Percentiles rank a stretch among this genome's conserved stretches.
Evolutionary conservation across 2,113 vertebrate genomes (phyloP).

Genomic region (Brienomyrus longianalis): DNA sequence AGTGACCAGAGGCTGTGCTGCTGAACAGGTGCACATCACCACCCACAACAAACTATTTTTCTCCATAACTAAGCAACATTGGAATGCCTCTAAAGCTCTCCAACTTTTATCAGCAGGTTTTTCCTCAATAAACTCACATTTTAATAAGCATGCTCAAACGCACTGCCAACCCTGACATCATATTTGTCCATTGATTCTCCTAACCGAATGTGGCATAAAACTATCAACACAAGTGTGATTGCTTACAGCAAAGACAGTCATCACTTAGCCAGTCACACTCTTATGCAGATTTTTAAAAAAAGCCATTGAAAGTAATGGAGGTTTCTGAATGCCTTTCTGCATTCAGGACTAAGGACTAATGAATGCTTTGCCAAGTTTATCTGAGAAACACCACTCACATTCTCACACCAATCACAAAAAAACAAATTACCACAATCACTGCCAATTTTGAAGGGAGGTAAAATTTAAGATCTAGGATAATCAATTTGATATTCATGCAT

Average conservation of each 20-base stretch:
- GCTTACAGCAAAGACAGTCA: background rate
- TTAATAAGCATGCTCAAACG: background rate
- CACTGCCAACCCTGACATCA: background rate
- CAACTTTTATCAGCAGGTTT: background rate
- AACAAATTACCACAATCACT: background rate
- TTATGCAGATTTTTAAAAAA: background rate
- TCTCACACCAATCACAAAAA: background rate
- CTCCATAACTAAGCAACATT: background rate
- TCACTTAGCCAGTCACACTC: background rate
- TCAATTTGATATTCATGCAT: background rate
- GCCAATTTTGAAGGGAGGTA: background rate
- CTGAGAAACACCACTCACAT: background rate
- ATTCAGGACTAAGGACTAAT: too few species aligned
- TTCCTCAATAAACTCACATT: background rate
- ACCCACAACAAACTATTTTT: background rate
- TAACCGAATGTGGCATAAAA: background rate
- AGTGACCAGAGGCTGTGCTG: background rate
- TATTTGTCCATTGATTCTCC: background rate
- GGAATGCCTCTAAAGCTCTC: background rate
- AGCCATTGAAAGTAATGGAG: background rate
- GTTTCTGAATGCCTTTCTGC: background rate
- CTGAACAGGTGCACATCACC: background rate
- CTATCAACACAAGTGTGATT: background rate
- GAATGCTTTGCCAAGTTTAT: background rate
- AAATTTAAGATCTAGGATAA: background rate